Base-by-base conservation (phyloP, 53 echinoderm and acorn worm genomes). In the Echinometra lucunter region DNA sequence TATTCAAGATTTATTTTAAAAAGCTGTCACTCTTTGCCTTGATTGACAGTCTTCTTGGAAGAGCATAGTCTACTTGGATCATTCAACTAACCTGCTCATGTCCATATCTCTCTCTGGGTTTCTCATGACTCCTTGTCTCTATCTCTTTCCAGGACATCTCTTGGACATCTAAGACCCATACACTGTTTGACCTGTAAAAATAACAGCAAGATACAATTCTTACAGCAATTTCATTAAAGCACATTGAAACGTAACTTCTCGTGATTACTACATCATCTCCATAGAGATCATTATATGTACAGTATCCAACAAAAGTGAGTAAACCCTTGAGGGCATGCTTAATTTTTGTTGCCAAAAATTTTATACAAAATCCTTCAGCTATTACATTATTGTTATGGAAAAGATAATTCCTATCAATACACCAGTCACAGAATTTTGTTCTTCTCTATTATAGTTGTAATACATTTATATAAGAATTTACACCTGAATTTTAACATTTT, bases 61-160 rank as follows among this genome's bases (percentile, higher is more conserved):
- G 23, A 63, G 6, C 63, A 63, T 63, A 21, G 23, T 63, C 63
- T 25, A 63, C 4, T 11, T 49, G 49, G 4, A 49, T 49, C n/a
- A n/a, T 60, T 63, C 63, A 32, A 47, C 94, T 85, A 37, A 94
- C 94, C 94, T 94, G 94, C 58, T 94, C 94, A 83, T 94, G 94
- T 10, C 94, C 94, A 30, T 94, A 94, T 94, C 94, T 94, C 44
- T 94, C 94, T 44, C 85, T 83, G 25, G 94, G 94, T n/a, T 94
- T 94, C 17, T 94, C 85, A 66, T 94, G 94, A 45, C 94, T 94
- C 45, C 94, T 82, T 3, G 94, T 94, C 85, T 94, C 94, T 11
- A 94, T 60, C 94, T 94, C 94, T 37, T 63, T 94, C 94, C 94
- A 94, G 3, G 85, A 21, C 94, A 94, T 94, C 12, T 94, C 94